Evolutionary conservation across 1,140 invertebrate species (phyloP).

Genomic region (Pachypsylla venusta): DNA sequence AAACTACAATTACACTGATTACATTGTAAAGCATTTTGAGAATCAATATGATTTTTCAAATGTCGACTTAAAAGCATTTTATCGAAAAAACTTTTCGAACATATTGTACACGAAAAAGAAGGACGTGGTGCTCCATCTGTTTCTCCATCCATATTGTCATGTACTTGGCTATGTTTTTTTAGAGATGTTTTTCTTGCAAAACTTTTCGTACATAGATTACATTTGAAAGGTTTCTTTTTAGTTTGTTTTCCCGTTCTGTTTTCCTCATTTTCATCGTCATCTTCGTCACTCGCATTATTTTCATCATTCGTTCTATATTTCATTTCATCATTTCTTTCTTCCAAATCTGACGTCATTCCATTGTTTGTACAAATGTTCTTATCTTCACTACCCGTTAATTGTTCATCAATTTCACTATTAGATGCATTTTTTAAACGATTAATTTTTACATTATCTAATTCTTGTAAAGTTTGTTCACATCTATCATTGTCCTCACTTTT

Average conservation of each 20-base stretch:
- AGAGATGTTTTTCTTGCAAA: neutral
- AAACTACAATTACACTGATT: neutral
- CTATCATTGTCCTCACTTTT: neutral
- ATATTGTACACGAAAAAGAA: neutral
- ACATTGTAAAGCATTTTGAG: slow-evolving; percentile 14
- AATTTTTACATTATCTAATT: neutral
- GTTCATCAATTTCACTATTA: neutral
- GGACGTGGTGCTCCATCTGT: no score
- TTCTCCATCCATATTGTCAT: neutral
- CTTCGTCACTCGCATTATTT: neutral
- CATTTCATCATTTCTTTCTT: neutral
- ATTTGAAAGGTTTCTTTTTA: neutral
- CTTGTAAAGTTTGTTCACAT: neutral
- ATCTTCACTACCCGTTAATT: neutral
- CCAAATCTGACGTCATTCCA: neutral
- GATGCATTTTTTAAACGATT: neutral
- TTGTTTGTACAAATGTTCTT: neutral
- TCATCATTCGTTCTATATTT: neutral
- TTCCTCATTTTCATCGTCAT: neutral
- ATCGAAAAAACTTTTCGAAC: slow-evolving; percentile 3
- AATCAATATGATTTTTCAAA: slow-evolving; percentile 8
- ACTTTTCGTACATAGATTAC: neutral
- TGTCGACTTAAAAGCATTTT: slow-evolving; percentile 5
- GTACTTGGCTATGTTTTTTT: neutral
- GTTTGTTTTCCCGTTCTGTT: neutral